Evolutionary conservation across 2,113 vertebrate species (phyloP).

Genomic region (Peromyscus maniculatus): DNA sequence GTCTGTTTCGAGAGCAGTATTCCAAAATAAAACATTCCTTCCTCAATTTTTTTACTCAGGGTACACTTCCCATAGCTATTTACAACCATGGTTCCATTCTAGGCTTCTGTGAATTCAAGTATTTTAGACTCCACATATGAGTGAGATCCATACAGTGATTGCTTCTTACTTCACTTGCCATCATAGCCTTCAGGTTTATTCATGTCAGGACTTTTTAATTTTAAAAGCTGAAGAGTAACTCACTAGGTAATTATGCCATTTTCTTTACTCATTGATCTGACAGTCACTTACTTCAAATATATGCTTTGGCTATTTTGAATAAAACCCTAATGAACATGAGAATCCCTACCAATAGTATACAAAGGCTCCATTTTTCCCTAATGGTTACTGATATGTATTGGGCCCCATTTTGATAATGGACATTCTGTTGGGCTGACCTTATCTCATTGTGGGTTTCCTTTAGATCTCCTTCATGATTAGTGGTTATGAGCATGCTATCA

Average conservation of each 20-base stretch:
- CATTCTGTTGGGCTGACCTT: neutral
- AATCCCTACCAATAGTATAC: neutral
- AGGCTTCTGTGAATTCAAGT: neutral
- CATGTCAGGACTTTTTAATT: neutral
- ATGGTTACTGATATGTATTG: neutral
- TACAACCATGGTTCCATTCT: neutral
- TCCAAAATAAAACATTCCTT: neutral
- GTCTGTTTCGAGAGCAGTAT: neutral
- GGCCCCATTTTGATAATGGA: neutral
- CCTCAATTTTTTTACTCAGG: neutral
- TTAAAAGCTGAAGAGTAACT: neutral
- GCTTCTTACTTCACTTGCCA: neutral
- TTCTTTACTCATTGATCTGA: neutral
- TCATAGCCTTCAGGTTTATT: neutral
- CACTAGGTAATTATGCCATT: neutral
- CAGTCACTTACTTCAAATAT: neutral
- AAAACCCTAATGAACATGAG: neutral
- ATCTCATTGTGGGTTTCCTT: neutral
- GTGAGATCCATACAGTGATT: neutral
- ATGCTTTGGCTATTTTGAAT: neutral
- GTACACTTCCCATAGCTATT: neutral
- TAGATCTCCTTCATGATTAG: neutral
- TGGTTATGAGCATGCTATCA: neutral
- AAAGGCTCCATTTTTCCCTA: neutral
- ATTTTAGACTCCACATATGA: neutral